Evolutionary conservation across 2,113 vertebrate species (phyloP), one percentile per base, ranked within the genome.

Genomic region (Microcebus lehilahytsara): DNA sequence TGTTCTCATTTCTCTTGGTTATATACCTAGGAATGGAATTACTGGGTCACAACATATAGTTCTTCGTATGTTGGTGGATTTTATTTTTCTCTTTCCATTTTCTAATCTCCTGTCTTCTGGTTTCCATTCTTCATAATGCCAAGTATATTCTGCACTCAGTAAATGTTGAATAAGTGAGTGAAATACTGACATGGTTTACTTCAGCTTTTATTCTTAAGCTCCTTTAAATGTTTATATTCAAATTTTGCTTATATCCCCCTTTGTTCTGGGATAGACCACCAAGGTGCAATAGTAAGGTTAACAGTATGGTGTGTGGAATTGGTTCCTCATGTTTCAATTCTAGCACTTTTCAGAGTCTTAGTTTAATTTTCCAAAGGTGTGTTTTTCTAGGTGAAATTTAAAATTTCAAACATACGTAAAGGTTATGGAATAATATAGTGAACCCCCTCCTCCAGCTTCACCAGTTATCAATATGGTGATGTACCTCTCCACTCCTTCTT

Each of bases 201-300:
- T 95, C 27, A 80, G 19, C 5, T 71, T 85, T 89, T 85, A 60
- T 75, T 89, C 20, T 69, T 89, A 27, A 49, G 20, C 51, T 81
- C 34, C 83, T 89, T 87, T 91, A 81, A 74, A 53, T 95, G 77
- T 92, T 93, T 97, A 4, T 84, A 32, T 66, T 92, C 37, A 81
- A 4, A 51, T 62, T 94, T 71, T 92, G 60, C 42, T 95, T 80
- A 78, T 58, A 53, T 1, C 40, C n/a, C 2, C 42, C 37, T 92
- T 72, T 86, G 53, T 53, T 86, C 30, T 60, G 4, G 51, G 67
- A 40, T 46, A 42, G 46, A 83, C 67, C 53, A 46, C 40, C 80
- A 86, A 78, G 53, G 94, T 60, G 46, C 34, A 92, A 27, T 78
- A 71, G 4, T 92, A 94, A 74, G 32, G 49, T 67, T 58, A 85